These are phyloP conservation scores for Enhydra lutris DNA, from an alignment of 2,113 vertebrate species.

Conservation along the genomic window DNA sequence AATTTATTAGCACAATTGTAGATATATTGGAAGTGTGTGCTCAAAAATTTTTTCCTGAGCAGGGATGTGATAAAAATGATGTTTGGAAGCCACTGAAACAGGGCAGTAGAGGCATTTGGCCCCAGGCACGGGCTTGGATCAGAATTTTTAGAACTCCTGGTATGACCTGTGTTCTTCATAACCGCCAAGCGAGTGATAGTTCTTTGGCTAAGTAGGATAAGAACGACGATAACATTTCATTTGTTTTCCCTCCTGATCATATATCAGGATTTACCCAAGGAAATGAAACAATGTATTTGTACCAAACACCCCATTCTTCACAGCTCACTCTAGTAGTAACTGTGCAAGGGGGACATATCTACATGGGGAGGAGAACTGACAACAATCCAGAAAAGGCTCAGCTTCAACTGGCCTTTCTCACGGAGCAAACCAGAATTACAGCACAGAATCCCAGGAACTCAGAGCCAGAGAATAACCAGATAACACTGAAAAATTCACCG, in stretches of 20 bases:
- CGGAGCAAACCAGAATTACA: neutral
- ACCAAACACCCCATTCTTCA: neutral
- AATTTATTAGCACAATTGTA: neutral
- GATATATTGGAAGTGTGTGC: neutral
- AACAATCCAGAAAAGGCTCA: neutral
- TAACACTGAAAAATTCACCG: conserved; percentile 13
- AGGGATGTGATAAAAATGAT: neutral
- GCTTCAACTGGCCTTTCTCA: neutral
- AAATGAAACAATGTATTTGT: neutral
- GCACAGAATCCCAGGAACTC: neutral
- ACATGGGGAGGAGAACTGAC: neutral
- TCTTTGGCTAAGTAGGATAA: neutral
- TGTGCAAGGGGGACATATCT: neutral
- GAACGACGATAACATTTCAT: neutral
- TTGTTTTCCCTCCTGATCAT: neutral
- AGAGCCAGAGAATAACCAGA: neutral
- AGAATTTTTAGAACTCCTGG: neutral
- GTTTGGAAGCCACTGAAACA: neutral
- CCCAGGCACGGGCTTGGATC: neutral
- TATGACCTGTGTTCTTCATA: neutral
- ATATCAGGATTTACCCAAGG: neutral
- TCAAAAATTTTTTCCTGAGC: neutral
- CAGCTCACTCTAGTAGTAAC: neutral
- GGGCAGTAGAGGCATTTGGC: neutral
- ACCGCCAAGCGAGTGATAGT: neutral